Evolutionary conservation across 1,140 invertebrate genomes (phyloP), one percentile per base, ranked within the genome.

Genomic region (Platyura marginata): DNA sequence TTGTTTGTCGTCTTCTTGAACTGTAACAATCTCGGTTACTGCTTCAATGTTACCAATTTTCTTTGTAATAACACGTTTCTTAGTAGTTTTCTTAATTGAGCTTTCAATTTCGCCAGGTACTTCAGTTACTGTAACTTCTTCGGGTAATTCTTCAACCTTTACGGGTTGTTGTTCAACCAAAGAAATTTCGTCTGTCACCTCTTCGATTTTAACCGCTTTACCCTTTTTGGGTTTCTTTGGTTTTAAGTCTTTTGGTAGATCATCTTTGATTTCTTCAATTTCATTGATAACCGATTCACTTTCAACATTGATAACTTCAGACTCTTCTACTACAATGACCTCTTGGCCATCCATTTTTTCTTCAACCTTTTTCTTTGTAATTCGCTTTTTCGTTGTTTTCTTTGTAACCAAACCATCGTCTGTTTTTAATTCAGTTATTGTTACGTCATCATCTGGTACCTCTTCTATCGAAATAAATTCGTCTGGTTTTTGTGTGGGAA

Each of bases 1-100:
- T 8, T 49, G 25, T 3, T 34, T 53, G 2, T 47, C 22, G 46
- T 65, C 59, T 50, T 64, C 62, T 47, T 66, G 62, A 19, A 64
- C 44, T 13, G 63, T 61, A 45, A 53, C 49, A 44, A 65, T 59
- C 52, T 63, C 58, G 42, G 56, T 59, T 41, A 52, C 55, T 52
- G 63, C 51, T 44, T 45, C 45, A 51, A 52, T 18, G 43, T 10
- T 41, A 38, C 49, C 53, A 32, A 48, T 52, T 37, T 48, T 50
- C 42, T 58, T 61, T 43, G 58, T 61, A 19, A 59, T 57, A 4
- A 55, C 49, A 25, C 54, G 48, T 40, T 58, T 61, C 41, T 61
- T 62, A 18, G 46, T 47, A 19, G 47, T 50, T 38, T 38, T n/a
- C 18, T 20, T 38, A 18, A 18, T 4, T 10, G 36, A 18, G 10